These are phyloP conservation scores for Etia nguti DNA, from an alignment of 2,113 vertebrate species.

Conservation along the genomic window DNA sequence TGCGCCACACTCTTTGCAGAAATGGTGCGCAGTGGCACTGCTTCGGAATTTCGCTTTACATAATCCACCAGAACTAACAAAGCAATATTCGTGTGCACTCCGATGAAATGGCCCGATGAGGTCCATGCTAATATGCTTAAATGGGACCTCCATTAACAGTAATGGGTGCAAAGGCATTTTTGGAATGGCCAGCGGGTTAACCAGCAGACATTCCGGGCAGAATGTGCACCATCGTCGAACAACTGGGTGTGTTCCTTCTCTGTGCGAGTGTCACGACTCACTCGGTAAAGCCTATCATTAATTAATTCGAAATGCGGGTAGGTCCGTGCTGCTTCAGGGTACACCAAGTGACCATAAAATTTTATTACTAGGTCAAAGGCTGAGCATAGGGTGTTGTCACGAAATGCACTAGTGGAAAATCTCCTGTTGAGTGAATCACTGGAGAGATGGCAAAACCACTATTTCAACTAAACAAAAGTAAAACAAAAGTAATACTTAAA, in stretches of 20 bases:
- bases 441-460: not conserved
- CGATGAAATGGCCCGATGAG: too few relatives aligned
- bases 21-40: not conserved
- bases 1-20: not conserved
- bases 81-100: not conserved
- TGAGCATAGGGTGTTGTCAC: not conserved
- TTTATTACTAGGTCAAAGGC: fast-evolving
- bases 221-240: not conserved
- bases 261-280: not conserved
- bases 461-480: not conserved
- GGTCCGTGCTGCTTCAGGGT: fast-evolving
- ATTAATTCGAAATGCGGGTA: fast-evolving
- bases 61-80: not conserved
- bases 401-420: not conserved
- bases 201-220: not conserved
- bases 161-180: not conserved
- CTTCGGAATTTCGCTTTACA: not conserved
- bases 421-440: not conserved
- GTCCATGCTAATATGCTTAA: not conserved
- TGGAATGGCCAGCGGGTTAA: not conserved
- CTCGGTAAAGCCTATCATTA: not conserved
- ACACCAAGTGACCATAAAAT: not conserved
- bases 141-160: not conserved
- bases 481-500: not conserved
- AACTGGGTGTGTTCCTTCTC: not conserved